A percentile compares a stretch with the other conserved stretches of the same genome.
Evolutionary conservation across 2,113 vertebrate species (phyloP).

Genomic region (Mormoops blainvillei): DNA sequence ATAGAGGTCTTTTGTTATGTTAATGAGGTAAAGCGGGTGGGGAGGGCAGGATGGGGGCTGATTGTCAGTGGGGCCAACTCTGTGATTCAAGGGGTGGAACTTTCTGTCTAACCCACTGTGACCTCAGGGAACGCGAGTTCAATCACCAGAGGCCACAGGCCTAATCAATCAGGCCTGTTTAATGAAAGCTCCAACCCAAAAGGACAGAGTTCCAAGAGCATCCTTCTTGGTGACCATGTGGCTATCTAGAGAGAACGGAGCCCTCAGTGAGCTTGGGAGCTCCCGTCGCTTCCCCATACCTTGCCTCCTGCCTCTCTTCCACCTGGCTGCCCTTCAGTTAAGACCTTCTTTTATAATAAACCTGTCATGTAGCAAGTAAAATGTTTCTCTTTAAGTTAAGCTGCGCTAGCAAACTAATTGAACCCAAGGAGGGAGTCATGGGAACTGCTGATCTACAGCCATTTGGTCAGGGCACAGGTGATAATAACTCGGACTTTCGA

Average conservation of each 20-base stretch:
- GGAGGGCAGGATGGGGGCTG: neutral
- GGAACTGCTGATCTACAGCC: neutral
- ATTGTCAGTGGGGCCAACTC: neutral
- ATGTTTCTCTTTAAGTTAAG: neutral
- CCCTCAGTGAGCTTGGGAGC: fast-evolving
- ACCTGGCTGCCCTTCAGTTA: too few relatives aligned
- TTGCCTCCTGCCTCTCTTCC: too few relatives aligned
- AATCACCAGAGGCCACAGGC: neutral
- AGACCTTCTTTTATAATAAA: neutral
- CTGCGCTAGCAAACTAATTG: neutral
- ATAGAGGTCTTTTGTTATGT: neutral
- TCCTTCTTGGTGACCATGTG: neutral
- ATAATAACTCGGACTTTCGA: neutral
- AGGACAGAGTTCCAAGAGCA: fast-evolving
- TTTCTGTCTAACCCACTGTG: too few relatives aligned
- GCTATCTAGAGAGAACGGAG: neutral
- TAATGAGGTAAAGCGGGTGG: too few relatives aligned
- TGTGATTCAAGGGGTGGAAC: neutral
- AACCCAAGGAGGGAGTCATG: neutral
- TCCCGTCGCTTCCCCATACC: fast-evolving
- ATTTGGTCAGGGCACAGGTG: neutral
- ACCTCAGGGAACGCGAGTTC: neutral
- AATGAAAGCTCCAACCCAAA: too few relatives aligned
- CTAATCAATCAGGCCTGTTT: neutral
- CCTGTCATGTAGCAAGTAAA: neutral